Evolutionary conservation across 2,888 invertebrate species (phyloP).

Genomic region (Morpho deidamia): DNA sequence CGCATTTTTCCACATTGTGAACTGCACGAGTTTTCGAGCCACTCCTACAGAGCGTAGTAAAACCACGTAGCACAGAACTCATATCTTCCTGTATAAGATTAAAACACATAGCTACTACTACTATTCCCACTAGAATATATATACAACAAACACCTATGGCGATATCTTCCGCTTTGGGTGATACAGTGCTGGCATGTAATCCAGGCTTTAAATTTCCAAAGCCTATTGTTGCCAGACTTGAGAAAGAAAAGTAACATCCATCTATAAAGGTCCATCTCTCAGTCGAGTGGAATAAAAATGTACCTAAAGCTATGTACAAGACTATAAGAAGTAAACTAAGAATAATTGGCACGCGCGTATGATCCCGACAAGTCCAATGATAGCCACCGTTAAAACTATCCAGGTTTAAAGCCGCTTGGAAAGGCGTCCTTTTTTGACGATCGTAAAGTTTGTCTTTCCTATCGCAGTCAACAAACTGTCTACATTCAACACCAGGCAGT

Average conservation of each 20-base stretch:
- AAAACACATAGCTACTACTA: slow-evolving; percentile 92
- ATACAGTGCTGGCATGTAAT: slow-evolving; percentile 64
- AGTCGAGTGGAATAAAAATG: slow-evolving; percentile 91
- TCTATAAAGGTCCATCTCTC: slow-evolving; percentile 95
- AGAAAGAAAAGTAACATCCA: slow-evolving; percentile 90
- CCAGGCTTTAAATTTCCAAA: slow-evolving; percentile 89
- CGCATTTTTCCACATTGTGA: slow-evolving; percentile 64
- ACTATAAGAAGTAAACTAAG: slow-evolving; percentile 91
- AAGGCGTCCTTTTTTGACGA: slow-evolving; percentile 50
- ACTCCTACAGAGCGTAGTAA: slow-evolving; percentile 43
- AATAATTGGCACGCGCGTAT: slow-evolving; percentile 90
- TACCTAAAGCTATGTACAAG: slow-evolving; percentile 92
- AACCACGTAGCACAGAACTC: slow-evolving; percentile 37
- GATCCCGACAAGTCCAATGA: slow-evolving; percentile 71
- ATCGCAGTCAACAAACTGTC: slow-evolving; percentile 37
- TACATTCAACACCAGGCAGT: slow-evolving; percentile 31
- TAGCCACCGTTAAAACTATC: slow-evolving; percentile 55
- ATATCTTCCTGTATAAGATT: slow-evolving; percentile 90
- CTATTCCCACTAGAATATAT: slow-evolving; percentile 91
- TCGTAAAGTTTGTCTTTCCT: slow-evolving; percentile 36
- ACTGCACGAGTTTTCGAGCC: slow-evolving; percentile 50
- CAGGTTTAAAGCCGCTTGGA: slow-evolving; percentile 64
- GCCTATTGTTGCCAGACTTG: slow-evolving; percentile 88
- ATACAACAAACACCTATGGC: slow-evolving; percentile 88
- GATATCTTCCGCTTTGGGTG: slow-evolving; percentile 76